Conservation (phyloP, 1,140 invertebrate genomes). For the Diabrotica undecimpunctata region DNA sequence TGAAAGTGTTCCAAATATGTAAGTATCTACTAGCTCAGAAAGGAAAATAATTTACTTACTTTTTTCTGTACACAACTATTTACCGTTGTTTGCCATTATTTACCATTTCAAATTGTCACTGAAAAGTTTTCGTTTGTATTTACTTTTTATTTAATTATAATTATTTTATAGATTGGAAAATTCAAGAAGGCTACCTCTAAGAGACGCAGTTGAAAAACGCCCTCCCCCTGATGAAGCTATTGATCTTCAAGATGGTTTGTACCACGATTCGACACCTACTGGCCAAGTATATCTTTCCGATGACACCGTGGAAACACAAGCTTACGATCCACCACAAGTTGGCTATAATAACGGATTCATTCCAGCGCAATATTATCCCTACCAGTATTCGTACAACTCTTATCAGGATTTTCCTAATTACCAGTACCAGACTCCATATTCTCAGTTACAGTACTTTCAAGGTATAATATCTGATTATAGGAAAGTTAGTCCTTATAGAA, state of each 20-base stretch:
- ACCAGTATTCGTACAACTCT: neutral
- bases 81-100: too few species aligned
- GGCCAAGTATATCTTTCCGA: slow-evolving; percentile 6
- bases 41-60: neutral
- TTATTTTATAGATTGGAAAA: slow-evolving; percentile 28
- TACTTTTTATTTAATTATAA: too few species aligned
- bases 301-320: slow-evolving; percentile 2
- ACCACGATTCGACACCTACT: neutral
- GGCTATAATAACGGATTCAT: too few species aligned
- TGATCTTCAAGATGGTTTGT: slow-evolving; percentile 44
- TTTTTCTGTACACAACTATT: too few species aligned
- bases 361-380: slow-evolving; percentile 5
- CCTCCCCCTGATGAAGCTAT: slow-evolving; percentile 54
- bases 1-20: slow-evolving; percentile 52
- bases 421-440: slow-evolving; percentile 19
- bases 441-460: slow-evolving; percentile 24
- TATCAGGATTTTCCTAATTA: neutral
- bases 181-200: slow-evolving; percentile 49
- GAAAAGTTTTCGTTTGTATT: too few species aligned
- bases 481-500: slow-evolving; percentile 28
- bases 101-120: too few species aligned
- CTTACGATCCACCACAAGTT: neutral
- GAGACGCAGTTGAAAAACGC: slow-evolving; percentile 67
- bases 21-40: slow-evolving; percentile 24
- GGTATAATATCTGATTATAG: slow-evolving; percentile 24